Base-by-base conservation (phyloP, 2,797 vertebrate genomes). In the Hozukius guyotensis region DNA sequence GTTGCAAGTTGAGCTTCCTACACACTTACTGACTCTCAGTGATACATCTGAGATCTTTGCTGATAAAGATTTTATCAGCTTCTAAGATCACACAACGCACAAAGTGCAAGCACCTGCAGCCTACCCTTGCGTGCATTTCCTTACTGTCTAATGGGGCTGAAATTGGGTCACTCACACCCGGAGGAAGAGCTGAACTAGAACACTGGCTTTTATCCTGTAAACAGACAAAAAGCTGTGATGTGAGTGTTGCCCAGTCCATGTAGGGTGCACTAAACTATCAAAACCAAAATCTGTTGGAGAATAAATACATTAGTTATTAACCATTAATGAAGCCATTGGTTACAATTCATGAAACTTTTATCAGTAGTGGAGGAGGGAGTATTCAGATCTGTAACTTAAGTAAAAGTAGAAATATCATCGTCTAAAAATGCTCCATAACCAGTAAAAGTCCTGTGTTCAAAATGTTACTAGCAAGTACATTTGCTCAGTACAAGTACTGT, bases 141-240 rank as follows among this genome's bases (percentile, higher is more conserved):
- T 13, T 16, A 2, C 6, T 60, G n/a, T 49, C 9, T 67, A 53
- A 68, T 31, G 36, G 3, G 29, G 4, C 24, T 46, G 25, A 85
- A 94, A 91, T 16, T 72, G 72, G 88, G 90, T 93, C 90, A 90
- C 16, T 82, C 22, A 24, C 14, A 52, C 46, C 29, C 25, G 61
- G 32, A 80, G 36, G 71, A 92, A 87, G 72, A 67, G 20, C 34
- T 36, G 3, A 88, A 84, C 31, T 68, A 81, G 84, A 68, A 77
- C 63, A 24, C 1, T 5, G 32, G 0, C 18, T 63, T 46, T 60
- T 56, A 38, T 68, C 9, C 27, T 67, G 42, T 63, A 42, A 53
- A 67, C 57, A 31, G 18, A 61, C 16, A 9, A 72, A 65, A 76
- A 38, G 22, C 8, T n/a, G 10, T 27, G n/a, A 3, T 12, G 9